Evolutionary conservation across 2,113 vertebrate genomes (phyloP), one percentile per base, ranked within the genome.

Genomic region (Poeciliopsis turrubarensis): DNA sequence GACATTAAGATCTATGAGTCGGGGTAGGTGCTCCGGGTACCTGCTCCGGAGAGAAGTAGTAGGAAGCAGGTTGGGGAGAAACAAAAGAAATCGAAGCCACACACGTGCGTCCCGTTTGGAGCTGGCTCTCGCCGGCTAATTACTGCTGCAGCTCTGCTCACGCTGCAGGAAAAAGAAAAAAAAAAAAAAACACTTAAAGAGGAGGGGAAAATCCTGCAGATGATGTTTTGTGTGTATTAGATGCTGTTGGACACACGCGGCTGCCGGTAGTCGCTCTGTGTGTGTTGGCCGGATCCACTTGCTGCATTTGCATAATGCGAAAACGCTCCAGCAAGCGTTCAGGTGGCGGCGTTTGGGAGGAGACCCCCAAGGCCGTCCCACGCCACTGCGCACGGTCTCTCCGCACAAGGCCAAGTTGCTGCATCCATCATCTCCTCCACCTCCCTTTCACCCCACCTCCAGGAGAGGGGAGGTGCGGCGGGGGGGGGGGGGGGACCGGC

Each of bases 281-380:
- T 13, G 34, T 19, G 60, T 37, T 63, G 27, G 57, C 54, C 75
- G 14, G 13, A 65, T 54, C 62, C 80, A 81, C 79, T 79, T 68
- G 70, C 66, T 72, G 72, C 60, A 29, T 79, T 90, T 90, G 73
- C 80, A 90, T 87, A 82, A 89, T 90, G 83, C 83, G 89, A 69
- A 76, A 37, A 62, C 60, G 26, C 65, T 60, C 64, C 64, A 11
- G 64, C 65, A 78, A 79, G 72, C 32, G 41, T 70, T 84, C 70
- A 86, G 86, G 78, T 84, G 86, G 75, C 68, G 79, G 37, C 34
- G 67, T 81, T 37, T 13, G 30, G 69, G 73, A 66, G 47, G n/a
- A 65, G 65, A 86, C 66, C 76, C 61, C 70, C 62, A 75, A 37
- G 10, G 76, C 41, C 67, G 57, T 25, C 25, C 60, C 57, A 66